Base-by-base conservation (phyloP, 2,888 invertebrate species). In the Schizaphis graminum region DNA sequence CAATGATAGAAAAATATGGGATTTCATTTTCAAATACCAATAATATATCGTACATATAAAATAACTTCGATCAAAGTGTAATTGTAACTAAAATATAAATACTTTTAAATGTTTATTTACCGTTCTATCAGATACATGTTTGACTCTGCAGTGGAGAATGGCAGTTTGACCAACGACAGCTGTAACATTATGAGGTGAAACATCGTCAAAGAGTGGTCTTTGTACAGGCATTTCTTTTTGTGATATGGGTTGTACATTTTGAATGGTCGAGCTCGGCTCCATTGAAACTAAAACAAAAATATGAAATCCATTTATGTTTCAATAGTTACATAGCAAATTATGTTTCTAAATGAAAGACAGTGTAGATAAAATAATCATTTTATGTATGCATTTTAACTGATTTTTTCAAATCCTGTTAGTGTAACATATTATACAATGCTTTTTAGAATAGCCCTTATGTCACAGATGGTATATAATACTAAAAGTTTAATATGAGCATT, bases 71-170 rank as follows among this genome's bases (percentile, higher is more conserved):
- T 35, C n/a, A 77, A 16, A 35, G 35, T 16, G 77, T 77, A 47
- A 86, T 86, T 47, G 0, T 4, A 11, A 86, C 13, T 47, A 7
- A 28, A 86, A 86, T 28, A 26, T 13, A 47, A 47, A 86, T 47
- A 26, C 16, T 3, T 77, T 35, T 49, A 49, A 91, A 44, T 77
- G 13, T 35, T 26, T 91, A 93, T 97, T 97, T 96, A 98, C 98
- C 96, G 98, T 98, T 96, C 98, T 97, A 96, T 98, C 98, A 91
- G 98, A 98, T 95, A 98, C 98, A 96, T 98, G 98, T 96, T 98
- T 98, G 90, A 98, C 98, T 94, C 98, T 97, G 96, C 98, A 98
- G 95, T 97, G 97, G 95, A 98, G 96, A 95, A 98, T 96, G 44
- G 98, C 97, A 5, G 97, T 97, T 96, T 98, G 98, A 7, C 98